Evolutionary conservation across 1,140 invertebrate genomes (phyloP).

Genomic region (Plectus sambesii): DNA sequence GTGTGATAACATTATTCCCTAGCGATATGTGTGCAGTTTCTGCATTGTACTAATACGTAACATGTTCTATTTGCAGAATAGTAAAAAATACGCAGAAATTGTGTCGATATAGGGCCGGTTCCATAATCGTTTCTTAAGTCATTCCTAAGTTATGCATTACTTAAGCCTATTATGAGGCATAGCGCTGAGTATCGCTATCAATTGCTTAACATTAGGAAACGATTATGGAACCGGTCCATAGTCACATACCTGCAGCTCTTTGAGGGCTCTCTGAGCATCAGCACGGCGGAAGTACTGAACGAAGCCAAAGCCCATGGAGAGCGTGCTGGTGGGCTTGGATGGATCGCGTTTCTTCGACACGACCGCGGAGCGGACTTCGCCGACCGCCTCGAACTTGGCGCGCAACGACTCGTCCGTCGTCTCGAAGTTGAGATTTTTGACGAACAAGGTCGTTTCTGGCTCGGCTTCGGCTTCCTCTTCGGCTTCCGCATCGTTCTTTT

Average conservation of each 20-base stretch:
- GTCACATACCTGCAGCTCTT: conserved; percentile 60
- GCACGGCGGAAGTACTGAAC: conserved; percentile 67
- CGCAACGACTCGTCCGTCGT: conserved; percentile 65
- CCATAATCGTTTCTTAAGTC: too few species aligned
- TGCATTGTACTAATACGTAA: too few species aligned
- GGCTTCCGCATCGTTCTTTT: conserved; percentile 16
- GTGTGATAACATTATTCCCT: too few species aligned
- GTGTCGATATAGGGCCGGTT: too few species aligned
- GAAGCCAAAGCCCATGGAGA: conserved; percentile 70
- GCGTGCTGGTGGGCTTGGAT: conserved; percentile 54
- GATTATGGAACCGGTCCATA: too few species aligned
- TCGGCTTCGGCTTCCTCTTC: conserved; percentile 20
- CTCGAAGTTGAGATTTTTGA: conserved; percentile 87
- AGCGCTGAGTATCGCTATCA: too few species aligned
- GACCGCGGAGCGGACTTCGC: conserved; percentile 61
- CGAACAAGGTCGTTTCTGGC: conserved; percentile 68
- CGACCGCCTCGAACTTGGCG: conserved; percentile 65
- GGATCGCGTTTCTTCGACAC: conserved; percentile 76
- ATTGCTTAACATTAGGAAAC: too few species aligned
- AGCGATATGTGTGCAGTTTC: too few species aligned
- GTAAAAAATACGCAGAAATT: too few species aligned
- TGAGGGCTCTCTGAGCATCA: conserved; percentile 68
- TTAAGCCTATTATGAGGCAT: too few species aligned
- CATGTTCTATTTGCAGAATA: too few species aligned
- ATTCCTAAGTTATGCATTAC: too few species aligned